Evolutionary conservation across 2,113 vertebrate genomes (phyloP).

Genomic region (Hippocampus abdominalis): DNA sequence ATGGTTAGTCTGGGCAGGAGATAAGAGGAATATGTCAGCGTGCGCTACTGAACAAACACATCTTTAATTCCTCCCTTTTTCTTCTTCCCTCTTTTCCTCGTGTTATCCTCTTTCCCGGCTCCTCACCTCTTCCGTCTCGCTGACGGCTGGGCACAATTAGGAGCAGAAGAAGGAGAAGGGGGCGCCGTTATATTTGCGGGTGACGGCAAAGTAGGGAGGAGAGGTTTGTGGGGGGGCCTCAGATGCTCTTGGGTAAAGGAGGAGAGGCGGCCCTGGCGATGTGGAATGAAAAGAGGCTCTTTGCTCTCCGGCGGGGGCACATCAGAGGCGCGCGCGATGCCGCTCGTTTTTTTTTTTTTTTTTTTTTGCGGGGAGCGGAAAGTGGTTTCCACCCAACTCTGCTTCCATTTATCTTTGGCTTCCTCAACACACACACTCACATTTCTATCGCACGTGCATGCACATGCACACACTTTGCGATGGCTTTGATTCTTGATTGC

Average conservation of each 20-base stretch:
- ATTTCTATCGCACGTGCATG: slow-evolving; percentile 43
- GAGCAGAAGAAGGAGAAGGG: slow-evolving; percentile 31
- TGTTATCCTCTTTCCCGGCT: slow-evolving; percentile 21
- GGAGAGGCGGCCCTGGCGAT: slow-evolving; percentile 54
- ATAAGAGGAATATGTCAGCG: slow-evolving; percentile 84
- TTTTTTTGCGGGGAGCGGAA: slow-evolving; percentile 49
- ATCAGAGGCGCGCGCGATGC: slow-evolving; percentile 50
- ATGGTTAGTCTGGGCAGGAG: slow-evolving; percentile 87
- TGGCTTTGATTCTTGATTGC: slow-evolving; percentile 70
- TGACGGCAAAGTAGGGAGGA: slow-evolving; percentile 45
- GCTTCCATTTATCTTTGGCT: slow-evolving; percentile 65
- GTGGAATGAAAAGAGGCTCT: slow-evolving; percentile 57
- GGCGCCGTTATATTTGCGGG: slow-evolving; percentile 54
- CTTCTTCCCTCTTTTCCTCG: slow-evolving; percentile 34
- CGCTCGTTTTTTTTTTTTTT: background rate
- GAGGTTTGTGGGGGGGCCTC: slow-evolving; percentile 62
- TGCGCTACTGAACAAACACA: slow-evolving; percentile 65
- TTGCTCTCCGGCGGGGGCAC: slow-evolving; percentile 46
- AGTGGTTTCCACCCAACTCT: slow-evolving; percentile 63
- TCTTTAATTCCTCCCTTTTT: slow-evolving; percentile 58
- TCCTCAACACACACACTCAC: slow-evolving; percentile 20
- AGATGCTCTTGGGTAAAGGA: slow-evolving; percentile 57
- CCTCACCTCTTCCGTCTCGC: slow-evolving; percentile 50
- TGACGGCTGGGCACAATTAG: slow-evolving; percentile 65
- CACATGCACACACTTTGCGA: slow-evolving; percentile 37